Conservation (phyloP, 2,113 vertebrate genomes). For the Cephalopholis sonnerati region DNA sequence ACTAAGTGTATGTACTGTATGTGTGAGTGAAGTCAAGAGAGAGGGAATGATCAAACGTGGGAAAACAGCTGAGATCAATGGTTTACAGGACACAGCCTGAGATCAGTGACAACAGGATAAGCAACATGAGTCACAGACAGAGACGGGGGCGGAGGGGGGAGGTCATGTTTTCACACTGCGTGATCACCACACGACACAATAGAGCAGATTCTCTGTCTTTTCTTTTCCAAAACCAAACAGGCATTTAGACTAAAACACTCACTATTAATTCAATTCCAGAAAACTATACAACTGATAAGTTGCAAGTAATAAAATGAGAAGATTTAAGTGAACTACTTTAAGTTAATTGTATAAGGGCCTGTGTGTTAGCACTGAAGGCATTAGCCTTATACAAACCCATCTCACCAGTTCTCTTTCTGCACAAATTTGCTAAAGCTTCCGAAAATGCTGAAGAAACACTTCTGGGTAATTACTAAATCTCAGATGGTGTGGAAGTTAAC, state of each 20-base stretch:
- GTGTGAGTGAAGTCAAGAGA: slow-evolving; percentile 22
- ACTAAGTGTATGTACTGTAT: slow-evolving; percentile 16
- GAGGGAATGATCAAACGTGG: slow-evolving; percentile 54
- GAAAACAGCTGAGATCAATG: slow-evolving; percentile 65
- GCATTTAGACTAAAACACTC: slow-evolving; percentile 3
- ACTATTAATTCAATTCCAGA: neutral
- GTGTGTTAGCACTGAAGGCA: neutral
- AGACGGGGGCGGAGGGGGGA: slow-evolving; percentile 42
- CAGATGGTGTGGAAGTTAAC: neutral
- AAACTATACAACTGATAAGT: neutral
- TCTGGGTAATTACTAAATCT: neutral
- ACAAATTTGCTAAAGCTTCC: neutral
- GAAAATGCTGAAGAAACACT: neutral
- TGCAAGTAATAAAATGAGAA: neutral
- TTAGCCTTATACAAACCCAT: neutral
- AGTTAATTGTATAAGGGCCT: neutral
- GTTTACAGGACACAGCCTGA: slow-evolving; percentile 55
- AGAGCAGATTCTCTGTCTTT: slow-evolving; percentile 7
- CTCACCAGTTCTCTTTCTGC: neutral
- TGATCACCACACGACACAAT: slow-evolving; percentile 44
- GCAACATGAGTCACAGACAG: slow-evolving; percentile 58
- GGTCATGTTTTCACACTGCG: slow-evolving; percentile 70
- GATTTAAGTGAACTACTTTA: neutral
- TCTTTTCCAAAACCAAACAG: neutral
- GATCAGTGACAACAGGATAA: slow-evolving; percentile 62